Conservation (phyloP, 1,140 invertebrate species). For the Lucilia sericata region DNA sequence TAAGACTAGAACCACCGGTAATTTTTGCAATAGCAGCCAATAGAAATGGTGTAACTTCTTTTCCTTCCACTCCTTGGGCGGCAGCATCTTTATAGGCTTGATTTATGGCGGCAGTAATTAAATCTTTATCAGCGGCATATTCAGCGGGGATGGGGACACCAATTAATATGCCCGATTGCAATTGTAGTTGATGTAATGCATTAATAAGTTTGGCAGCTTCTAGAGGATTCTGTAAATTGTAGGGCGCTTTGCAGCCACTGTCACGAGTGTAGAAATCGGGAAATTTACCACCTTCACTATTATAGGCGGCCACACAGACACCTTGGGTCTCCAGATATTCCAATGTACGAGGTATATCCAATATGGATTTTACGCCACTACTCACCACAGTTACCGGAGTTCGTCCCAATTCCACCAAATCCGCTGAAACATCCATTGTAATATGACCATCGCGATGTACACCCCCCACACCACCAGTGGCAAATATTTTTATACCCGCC, state of each 20-base stretch:
- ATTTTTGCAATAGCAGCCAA: conserved; percentile 80
- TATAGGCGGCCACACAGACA: conserved; percentile 85
- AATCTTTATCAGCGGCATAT: conserved; percentile 68
- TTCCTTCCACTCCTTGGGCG: conserved; percentile 78
- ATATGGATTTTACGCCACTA: conserved; percentile 96
- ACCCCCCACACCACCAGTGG: conserved; percentile 91
- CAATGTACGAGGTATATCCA: conserved; percentile 94
- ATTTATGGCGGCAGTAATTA: conserved; percentile 79
- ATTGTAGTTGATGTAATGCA: conserved; percentile 71
- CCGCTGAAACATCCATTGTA: conserved; percentile 94
- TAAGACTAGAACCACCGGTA: conserved; percentile 84
- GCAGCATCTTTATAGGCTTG: conserved; percentile 79
- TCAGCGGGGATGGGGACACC: conserved; percentile 90
- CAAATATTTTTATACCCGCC: conserved; percentile 92
- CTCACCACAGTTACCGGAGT: conserved; percentile 92
- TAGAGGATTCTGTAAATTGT: conserved; percentile 72
- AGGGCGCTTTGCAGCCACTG: conserved; percentile 79
- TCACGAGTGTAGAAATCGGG: conserved; percentile 91
- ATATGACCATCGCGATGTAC: conserved; percentile 90
- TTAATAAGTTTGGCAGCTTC: conserved; percentile 81
- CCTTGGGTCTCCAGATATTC: conserved; percentile 98
- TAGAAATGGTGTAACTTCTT: conserved; percentile 93
- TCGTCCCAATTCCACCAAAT: conserved; percentile 89
- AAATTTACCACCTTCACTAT: conserved; percentile 70
- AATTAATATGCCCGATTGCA: conserved; percentile 87